Conservation (phyloP, 2,113 vertebrate species). For the Indicator maculatus region DNA sequence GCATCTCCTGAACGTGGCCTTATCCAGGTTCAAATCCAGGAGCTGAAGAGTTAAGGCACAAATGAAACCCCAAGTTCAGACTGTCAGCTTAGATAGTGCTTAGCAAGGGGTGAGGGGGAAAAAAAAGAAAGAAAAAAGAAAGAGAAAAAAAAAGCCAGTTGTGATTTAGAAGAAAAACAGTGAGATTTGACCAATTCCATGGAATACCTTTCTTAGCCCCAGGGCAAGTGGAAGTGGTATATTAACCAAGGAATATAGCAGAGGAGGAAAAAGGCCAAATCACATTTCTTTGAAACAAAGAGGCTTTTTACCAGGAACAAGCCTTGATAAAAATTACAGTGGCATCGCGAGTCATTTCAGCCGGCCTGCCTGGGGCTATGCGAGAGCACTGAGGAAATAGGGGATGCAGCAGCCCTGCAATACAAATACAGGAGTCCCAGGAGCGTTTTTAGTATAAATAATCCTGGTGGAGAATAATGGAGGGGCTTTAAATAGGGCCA, state of each 20-base stretch:
- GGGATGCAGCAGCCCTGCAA: slow-evolving; percentile 71
- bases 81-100: slow-evolving; percentile 66
- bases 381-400: slow-evolving; percentile 74
- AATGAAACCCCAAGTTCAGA: slow-evolving; percentile 47
- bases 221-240: slow-evolving; percentile 80
- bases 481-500: slow-evolving; percentile 69
- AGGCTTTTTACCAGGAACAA: slow-evolving; percentile 84
- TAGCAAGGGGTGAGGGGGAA: slow-evolving; percentile 41
- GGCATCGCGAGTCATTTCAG: slow-evolving; percentile 79
- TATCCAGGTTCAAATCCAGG: background rate
- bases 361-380: slow-evolving; percentile 70
- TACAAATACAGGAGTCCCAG: slow-evolving; percentile 66
- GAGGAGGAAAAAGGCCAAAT: slow-evolving; percentile 81
- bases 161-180: slow-evolving; percentile 79
- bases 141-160: slow-evolving; percentile 35
- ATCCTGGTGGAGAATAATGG: slow-evolving; percentile 73
- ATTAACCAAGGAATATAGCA: slow-evolving; percentile 81
- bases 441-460: slow-evolving; percentile 75
- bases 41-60: slow-evolving; percentile 55
- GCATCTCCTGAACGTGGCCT: background rate
- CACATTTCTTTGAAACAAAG: slow-evolving; percentile 85
- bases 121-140: no score
- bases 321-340: slow-evolving; percentile 85
- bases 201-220: slow-evolving; percentile 79
- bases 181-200: slow-evolving; percentile 74